These are phyloP conservation scores for Cotesia chilonis DNA, from an alignment of 1,140 invertebrate genomes.

Conservation along the genomic window DNA sequence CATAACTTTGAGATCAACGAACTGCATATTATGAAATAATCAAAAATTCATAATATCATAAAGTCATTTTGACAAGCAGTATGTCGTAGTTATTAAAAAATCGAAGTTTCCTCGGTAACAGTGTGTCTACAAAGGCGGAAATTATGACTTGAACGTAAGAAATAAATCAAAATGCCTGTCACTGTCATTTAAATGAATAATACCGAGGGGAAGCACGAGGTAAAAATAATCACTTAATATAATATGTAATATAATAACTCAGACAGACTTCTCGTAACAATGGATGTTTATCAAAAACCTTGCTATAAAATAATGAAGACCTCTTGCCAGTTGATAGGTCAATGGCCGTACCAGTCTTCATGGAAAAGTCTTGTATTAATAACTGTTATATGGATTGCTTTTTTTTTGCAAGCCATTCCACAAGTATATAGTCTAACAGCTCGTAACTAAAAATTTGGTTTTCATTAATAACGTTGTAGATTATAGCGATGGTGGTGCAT, in stretches of 20 bases:
- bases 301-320: background rate
- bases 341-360: slow-evolving; percentile 5
- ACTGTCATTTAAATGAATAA: background rate
- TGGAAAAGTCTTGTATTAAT: background rate
- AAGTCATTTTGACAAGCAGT: background rate
- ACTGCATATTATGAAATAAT: too few relatives aligned
- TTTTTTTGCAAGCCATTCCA: background rate
- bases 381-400: background rate
- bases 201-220: background rate
- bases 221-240: background rate
- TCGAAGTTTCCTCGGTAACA: background rate
- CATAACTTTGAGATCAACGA: too few relatives aligned
- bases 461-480: too few relatives aligned
- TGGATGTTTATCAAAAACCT: background rate
- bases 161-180: background rate
- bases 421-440: background rate
- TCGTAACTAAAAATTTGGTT: background rate
- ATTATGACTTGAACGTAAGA: background rate
- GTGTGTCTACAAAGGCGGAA: background rate
- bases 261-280: background rate
- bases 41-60: too few relatives aligned
- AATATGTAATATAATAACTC: background rate
- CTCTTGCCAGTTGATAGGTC: background rate
- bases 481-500: too few relatives aligned
- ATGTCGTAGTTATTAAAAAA: background rate